Conservation (phyloP, 2,797 vertebrate genomes). For the Macropodus opercularis region DNA sequence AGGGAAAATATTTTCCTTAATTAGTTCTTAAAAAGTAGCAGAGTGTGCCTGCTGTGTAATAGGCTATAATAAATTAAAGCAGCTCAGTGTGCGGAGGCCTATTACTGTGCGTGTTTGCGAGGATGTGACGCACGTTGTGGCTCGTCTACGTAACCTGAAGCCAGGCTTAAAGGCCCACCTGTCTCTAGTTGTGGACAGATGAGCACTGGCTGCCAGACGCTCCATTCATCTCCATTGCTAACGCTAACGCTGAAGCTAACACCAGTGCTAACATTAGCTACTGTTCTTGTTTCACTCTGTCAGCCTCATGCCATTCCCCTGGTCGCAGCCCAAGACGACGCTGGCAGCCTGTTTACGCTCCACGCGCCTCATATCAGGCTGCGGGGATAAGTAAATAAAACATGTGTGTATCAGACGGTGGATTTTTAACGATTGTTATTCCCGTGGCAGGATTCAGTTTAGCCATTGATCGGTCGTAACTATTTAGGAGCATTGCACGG, state of each 20-base stretch:
- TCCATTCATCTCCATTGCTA: constrained; percentile 70
- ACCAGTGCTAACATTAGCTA: constrained; percentile 79
- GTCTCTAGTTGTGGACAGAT: constrained; percentile 80
- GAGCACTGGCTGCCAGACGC: constrained; percentile 69
- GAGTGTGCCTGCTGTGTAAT: neutral
- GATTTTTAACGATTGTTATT: constrained; percentile 27
- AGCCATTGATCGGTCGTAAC: constrained; percentile 4
- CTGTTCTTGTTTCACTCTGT: constrained; percentile 77
- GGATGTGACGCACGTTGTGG: constrained; percentile 67
- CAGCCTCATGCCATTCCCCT: constrained; percentile 66
- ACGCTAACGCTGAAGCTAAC: constrained; percentile 78
- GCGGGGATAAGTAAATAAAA: constrained; percentile 42
- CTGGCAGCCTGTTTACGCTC: constrained; percentile 58
- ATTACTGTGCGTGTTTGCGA: constrained; percentile 52
- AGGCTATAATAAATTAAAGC: constrained; percentile 23
- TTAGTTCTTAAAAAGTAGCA: constrained; percentile 15
- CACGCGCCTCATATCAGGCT: constrained; percentile 51
- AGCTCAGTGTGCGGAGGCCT: constrained; percentile 30
- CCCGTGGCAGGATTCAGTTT: constrained; percentile 7
- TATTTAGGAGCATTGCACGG: constrained; percentile 1
- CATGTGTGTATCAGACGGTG: constrained; percentile 32
- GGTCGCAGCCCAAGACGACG: constrained; percentile 60
- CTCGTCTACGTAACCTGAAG: constrained; percentile 72
- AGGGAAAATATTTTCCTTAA: neutral
- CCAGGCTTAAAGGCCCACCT: constrained; percentile 75